These are phyloP conservation scores for Micromesistius poutassou DNA, from an alignment of 2,797 vertebrate species.

Conservation along the genomic window DNA sequence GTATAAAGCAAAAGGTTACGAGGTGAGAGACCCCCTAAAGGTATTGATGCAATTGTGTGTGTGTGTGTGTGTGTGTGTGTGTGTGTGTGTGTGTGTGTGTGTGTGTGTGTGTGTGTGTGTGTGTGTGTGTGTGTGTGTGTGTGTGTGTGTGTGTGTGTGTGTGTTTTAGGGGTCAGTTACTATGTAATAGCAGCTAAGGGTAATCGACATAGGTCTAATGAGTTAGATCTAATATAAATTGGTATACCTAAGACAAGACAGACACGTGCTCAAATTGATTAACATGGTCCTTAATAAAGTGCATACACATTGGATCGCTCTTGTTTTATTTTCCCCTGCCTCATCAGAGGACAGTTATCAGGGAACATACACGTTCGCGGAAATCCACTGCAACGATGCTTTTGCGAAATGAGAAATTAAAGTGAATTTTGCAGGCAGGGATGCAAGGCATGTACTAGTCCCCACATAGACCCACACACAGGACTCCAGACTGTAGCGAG, in stretches of 20 bases:
- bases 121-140: too few species aligned
- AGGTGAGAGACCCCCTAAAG: neutral
- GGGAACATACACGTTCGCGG: neutral
- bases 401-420: neutral
- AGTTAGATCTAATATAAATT: neutral
- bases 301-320: neutral
- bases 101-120: too few species aligned
- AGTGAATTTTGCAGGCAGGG: neutral
- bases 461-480: neutral
- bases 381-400: neutral
- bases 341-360: neutral
- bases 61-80: too few species aligned
- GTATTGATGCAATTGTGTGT: neutral
- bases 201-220: neutral
- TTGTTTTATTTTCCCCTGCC: neutral
- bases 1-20: neutral
- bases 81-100: neutral
- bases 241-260: neutral
- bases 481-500: slow-evolving; percentile 17
- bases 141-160: too few species aligned
- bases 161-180: neutral
- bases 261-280: neutral
- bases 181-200: neutral
- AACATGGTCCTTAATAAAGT: neutral
- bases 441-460: neutral